Percentiles rank a stretch among this genome's conserved stretches.
Conservation (phyloP, 2,888 invertebrate genomes). For the Tuta absoluta region DNA sequence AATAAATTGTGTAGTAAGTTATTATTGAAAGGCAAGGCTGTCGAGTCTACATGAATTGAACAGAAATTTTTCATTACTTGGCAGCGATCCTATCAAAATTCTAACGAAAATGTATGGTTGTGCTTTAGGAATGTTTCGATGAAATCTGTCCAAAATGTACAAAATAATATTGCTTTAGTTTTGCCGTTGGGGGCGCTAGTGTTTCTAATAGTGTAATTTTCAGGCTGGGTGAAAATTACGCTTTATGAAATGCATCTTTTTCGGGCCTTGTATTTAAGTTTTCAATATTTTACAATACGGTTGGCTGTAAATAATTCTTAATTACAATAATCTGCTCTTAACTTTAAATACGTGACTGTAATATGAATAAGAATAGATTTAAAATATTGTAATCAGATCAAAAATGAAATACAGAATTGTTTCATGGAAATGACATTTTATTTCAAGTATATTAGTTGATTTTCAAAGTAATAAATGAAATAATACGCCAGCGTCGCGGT, state of each 20-base stretch:
- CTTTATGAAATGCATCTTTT: constrained; percentile 41
- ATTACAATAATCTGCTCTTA: neutral
- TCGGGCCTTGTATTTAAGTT: neutral
- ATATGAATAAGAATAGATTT: constrained; percentile 34
- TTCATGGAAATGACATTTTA: constrained; percentile 52
- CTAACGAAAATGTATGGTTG: constrained; percentile 18
- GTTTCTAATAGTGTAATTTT: constrained; percentile 48
- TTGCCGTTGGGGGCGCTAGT: constrained; percentile 2
- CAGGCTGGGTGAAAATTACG: constrained; percentile 68
- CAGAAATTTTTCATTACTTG: neutral
- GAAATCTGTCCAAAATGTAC: constrained; percentile 12
- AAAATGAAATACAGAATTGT: constrained; percentile 54
- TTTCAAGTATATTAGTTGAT: constrained; percentile 29
- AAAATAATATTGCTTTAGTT: neutral
- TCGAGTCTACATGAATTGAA: no score
- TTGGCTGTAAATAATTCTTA: neutral
- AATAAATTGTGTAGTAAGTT: no score
- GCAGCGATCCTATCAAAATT: constrained; percentile 7
- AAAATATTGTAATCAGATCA: constrained; percentile 44
- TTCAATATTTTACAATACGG: neutral
- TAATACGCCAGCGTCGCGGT: no score
- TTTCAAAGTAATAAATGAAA: no score
- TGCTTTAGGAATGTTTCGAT: constrained; percentile 17
- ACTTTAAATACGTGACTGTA: constrained; percentile 7
- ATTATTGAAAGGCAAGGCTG: no score